Base-by-base conservation (phyloP, 2,113 vertebrate genomes). In the Mionectes macconnelli region DNA sequence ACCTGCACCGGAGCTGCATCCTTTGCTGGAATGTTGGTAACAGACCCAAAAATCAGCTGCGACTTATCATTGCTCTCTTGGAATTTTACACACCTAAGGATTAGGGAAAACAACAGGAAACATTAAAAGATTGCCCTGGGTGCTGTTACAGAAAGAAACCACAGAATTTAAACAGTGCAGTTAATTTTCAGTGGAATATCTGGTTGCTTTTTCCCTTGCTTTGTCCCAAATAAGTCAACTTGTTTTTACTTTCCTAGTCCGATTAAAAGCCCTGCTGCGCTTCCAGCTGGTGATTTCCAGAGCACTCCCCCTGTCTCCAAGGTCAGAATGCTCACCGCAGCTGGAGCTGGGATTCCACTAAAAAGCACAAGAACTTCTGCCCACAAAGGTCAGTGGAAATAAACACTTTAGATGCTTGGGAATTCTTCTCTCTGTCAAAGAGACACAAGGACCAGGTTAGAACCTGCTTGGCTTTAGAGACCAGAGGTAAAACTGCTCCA, bases 361-460 rank as follows among this genome's bases (percentile, higher is more conserved):
- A 95, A 95, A 99, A 99, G 91, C 99, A 99, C 77, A 99, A 96
- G 90, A 99, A 99, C 59, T 97, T 98, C 92, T 99, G 99, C 69
- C 99, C 99, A 96, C 99, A 99, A 18, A 99, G 97, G 92, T 99
- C 99, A 19, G 99, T 98, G 35, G 98, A 99, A 97, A 99, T 98
- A 93, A 99, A 99, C 31, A 99, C 99, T 98, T 99, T 99, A 6
- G 99, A 98, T 2, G 99, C 99, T 87, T 99, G 99, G 94, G 99
- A 99, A 96, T 98, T 99, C 98, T 99, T 99, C 97, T 99, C 99
- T 94, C 99, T 99, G 90, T 23, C 7, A 93, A 87, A 16, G 57
- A 82, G 73, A 90, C 49, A 45, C 20, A 50, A 60, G 8, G 12
- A 64, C 9, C 52, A 64, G 11, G 28, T 68, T 56, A 72, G 39